Evolutionary conservation across 2,888 invertebrate genomes (phyloP).

Genomic region (Phortica magna): DNA sequence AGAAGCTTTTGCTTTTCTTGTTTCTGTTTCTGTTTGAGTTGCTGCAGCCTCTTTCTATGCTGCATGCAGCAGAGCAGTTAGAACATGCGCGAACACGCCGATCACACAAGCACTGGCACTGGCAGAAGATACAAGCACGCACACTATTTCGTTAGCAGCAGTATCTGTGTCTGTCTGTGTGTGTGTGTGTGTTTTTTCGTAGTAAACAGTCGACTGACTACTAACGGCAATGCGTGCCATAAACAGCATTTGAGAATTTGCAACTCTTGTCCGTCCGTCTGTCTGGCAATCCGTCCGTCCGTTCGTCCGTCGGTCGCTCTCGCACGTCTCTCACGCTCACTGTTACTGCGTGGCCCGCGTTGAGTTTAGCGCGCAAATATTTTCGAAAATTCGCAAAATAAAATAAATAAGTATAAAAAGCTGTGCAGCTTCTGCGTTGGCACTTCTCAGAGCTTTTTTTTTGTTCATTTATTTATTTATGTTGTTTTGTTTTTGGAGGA

Average conservation of each 20-base stretch:
- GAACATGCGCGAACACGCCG: conserved; percentile 8
- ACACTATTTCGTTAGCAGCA: neutral
- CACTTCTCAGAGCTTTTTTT: conserved; percentile 9
- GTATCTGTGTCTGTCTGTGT: neutral
- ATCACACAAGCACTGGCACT: neutral
- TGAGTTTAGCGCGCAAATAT: conserved; percentile 33
- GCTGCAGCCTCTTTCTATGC: neutral
- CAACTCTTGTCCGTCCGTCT: conserved; percentile 25
- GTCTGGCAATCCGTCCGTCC: neutral
- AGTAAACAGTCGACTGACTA: conserved; percentile 45
- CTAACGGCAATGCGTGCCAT: conserved; percentile 43
- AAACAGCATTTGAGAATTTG: conserved; percentile 44
- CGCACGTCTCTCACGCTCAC: conserved; percentile 22
- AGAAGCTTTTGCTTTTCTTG: conserved; percentile 44
- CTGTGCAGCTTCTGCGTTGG: conserved; percentile 45
- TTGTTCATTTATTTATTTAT: conserved; percentile 34
- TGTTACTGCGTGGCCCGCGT: conserved; percentile 41
- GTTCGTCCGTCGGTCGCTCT: neutral
- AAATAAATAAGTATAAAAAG: conserved; percentile 25
- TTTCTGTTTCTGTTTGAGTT: neutral
- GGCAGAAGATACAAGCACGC: conserved; percentile 3
- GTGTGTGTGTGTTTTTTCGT: conserved; percentile 23
- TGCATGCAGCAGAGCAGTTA: neutral
- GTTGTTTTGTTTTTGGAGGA: too few species aligned
- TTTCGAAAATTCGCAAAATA: conserved; percentile 16